A percentile compares a stretch with the other conserved stretches of the same genome.
Evolutionary conservation across 2,888 invertebrate genomes (phyloP).

Genomic region (Drosophila affinis): DNA sequence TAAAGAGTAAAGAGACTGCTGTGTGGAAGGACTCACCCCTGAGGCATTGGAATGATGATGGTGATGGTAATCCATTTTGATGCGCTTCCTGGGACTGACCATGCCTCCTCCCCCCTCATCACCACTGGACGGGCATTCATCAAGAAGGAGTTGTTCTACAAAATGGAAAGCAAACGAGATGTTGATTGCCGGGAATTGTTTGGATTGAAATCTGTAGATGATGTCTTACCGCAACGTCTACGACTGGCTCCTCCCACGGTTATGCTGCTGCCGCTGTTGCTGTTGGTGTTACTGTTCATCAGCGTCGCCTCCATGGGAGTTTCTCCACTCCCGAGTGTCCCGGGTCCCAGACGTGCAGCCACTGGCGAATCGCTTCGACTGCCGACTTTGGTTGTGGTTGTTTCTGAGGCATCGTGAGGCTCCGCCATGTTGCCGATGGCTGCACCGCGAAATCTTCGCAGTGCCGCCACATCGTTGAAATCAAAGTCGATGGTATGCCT

Average conservation of each 20-base stretch:
- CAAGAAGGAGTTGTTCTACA: conserved; percentile 86
- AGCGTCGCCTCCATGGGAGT: conserved; percentile 72
- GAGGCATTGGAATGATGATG: conserved; percentile 83
- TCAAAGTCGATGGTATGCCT: conserved; percentile 81
- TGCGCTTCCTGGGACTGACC: conserved; percentile 87
- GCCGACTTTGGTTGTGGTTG: background rate
- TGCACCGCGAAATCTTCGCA: conserved; percentile 77
- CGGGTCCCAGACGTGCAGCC: conserved; percentile 78
- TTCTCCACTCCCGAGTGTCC: conserved; percentile 8
- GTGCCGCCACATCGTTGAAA: conserved; percentile 62
- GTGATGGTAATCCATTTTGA: conserved; percentile 86
- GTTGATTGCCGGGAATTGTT: conserved; percentile 88
- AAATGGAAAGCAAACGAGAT: conserved; percentile 85
- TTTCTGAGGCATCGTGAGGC: conserved; percentile 86
- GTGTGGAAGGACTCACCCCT: conserved; percentile 73
- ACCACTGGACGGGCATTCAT: conserved; percentile 89
- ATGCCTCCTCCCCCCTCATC: conserved; percentile 85
- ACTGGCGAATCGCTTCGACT: conserved; percentile 81
- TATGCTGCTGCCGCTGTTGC: background rate
- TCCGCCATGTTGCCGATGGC: conserved; percentile 88
- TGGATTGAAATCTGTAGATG: conserved; percentile 84
- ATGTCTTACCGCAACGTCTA: conserved; percentile 83
- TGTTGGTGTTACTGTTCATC: conserved; percentile 27
- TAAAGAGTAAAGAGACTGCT: background rate
- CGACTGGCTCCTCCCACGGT: conserved; percentile 59